These are phyloP conservation scores for Lithophane ornitopus DNA, from an alignment of 2,888 invertebrate genomes.

Conservation along the genomic window DNA sequence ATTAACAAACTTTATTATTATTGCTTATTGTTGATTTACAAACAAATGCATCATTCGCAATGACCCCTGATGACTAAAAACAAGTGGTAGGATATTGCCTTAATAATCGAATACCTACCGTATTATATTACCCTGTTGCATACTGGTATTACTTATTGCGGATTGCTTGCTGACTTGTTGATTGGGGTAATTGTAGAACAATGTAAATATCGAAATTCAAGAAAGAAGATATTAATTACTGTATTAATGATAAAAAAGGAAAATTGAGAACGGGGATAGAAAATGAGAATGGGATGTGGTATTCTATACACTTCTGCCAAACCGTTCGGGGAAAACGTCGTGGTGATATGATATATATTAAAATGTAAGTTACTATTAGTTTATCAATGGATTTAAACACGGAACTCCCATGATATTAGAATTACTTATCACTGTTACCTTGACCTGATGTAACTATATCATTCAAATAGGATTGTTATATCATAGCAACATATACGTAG, in stretches of 20 bases:
- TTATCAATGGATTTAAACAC: neutral
- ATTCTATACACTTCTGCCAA: neutral
- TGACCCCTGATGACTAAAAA: neutral
- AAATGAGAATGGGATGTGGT: neutral
- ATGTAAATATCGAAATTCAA: neutral
- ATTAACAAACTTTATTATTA: neutral
- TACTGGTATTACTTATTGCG: neutral
- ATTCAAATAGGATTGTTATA: constrained; percentile 14
- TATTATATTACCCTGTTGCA: neutral
- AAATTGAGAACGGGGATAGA: neutral
- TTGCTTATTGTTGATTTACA: neutral
- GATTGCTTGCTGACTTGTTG: neutral
- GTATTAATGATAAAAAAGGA: neutral
- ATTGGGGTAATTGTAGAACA: neutral
- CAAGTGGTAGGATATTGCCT: neutral
- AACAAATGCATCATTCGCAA: neutral
- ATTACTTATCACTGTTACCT: constrained; percentile 18
- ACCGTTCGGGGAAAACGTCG: neutral
- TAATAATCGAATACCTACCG: neutral
- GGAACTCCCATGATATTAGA: constrained; percentile 2
- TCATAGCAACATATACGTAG: neutral
- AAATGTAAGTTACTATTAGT: neutral
- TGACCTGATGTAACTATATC: constrained; percentile 31
- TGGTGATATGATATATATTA: no score
- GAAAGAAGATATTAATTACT: neutral